These are phyloP conservation scores for Stegodyphus dumicola DNA, from an alignment of 1,140 invertebrate species.

Conservation along the genomic window DNA sequence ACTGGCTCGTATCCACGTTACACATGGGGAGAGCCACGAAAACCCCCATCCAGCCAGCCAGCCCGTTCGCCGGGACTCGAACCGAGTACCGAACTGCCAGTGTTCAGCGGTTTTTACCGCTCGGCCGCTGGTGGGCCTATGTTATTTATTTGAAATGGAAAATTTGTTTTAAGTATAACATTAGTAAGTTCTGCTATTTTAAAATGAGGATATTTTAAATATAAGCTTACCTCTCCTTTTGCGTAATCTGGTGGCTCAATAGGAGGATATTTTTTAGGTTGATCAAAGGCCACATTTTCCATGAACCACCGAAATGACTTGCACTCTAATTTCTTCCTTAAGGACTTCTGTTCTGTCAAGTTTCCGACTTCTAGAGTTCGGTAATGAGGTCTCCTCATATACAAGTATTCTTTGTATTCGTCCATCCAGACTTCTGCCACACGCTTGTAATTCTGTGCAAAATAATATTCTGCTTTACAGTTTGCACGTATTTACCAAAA, in stretches of 20 bases:
- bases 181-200: not conserved
- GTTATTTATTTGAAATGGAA: no score
- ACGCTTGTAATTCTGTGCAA: slow-evolving; percentile 62
- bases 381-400: slow-evolving; percentile 79
- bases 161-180: no score
- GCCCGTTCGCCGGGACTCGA: no score
- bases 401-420: slow-evolving; percentile 66
- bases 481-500: no score
- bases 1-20: no score
- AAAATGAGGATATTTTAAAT: not conserved
- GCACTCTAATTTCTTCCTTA: slow-evolving; percentile 65
- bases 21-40: no score
- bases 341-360: slow-evolving; percentile 67
- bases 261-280: slow-evolving; percentile 91
- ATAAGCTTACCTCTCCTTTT: slow-evolving; percentile 77
- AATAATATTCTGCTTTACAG: no score
- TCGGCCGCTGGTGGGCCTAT: no score
- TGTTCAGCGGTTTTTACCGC: no score
- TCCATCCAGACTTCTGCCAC: slow-evolving; percentile 68
- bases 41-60: no score
- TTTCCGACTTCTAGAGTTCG: slow-evolving; percentile 77
- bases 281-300: slow-evolving; percentile 94
- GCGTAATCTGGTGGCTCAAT: slow-evolving; percentile 90
- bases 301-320: slow-evolving; percentile 93
- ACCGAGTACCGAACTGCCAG: no score